Base-by-base conservation (phyloP, 2,113 vertebrate genomes). In the Pituophis catenifer region DNA sequence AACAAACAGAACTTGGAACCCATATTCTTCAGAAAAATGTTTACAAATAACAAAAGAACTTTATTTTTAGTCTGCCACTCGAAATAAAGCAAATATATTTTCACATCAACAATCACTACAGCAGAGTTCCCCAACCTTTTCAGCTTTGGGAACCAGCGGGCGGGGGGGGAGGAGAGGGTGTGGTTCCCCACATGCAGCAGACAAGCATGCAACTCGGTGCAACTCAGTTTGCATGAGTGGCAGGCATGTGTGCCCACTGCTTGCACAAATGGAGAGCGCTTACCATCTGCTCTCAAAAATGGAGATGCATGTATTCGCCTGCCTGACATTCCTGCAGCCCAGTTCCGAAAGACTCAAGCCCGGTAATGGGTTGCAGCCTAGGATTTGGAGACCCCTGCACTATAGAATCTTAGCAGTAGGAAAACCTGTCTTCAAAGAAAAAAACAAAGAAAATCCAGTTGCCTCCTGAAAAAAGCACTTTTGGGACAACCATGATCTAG, bases 61-160 rank as follows among this genome's bases (percentile, higher is more conserved):
- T 86, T 48, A 93, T 93, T 24, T 23, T 86, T 86, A 23, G 44
- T 54, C 87, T 5, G 59, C 48, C 85, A 92, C 92, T 93, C 89
- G n/a, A 75, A 15, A 52, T 52, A 91, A 89, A 91, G 93, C 88
- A 91, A 26, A 86, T 86, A 86, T 1, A 65, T 59, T 59, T 50
- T 90, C 55, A 7, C 33, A 58, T 29, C 7, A 88, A 12, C 1
- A 0, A 21, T 91, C 87, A 53, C 65, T 3, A 81, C 90, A 1
- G 11, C 62, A 65, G 11, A n/a, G 11, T n/a, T 70, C 29, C 29
- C 29, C 62, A 15, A 70, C 0, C 11, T n/a, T 70, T 70, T 70
- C 29, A 70, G 29, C 10, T 70, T 70, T 70, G 29, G 1, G 29
- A 29, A 65, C 4, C 2, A 2, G 58, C 2, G 21, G 4, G 38